Percentiles rank a stretch among this genome's conserved stretches.
Conservation (phyloP, 2,797 vertebrate genomes). For the Sebastes matsubarae region DNA sequence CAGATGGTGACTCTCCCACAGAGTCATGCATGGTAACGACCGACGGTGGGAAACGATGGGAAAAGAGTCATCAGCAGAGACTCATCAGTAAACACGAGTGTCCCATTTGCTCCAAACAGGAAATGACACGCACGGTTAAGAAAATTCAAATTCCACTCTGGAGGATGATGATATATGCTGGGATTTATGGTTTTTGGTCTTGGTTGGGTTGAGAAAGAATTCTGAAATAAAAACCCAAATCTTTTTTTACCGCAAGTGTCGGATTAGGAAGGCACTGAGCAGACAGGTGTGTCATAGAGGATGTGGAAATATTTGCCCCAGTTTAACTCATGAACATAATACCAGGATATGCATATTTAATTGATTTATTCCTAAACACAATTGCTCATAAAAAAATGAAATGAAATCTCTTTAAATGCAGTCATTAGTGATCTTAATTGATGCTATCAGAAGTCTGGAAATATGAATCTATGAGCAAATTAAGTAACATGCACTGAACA, state of each 20-base stretch:
- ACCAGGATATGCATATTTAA: background rate
- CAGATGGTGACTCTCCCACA: constrained; percentile 54
- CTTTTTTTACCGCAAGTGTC: background rate
- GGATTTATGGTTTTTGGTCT: background rate
- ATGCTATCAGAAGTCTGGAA: background rate
- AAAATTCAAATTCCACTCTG: background rate
- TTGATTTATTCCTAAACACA: background rate
- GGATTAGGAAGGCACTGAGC: background rate
- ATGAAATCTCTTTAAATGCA: background rate
- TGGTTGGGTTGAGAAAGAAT: background rate
- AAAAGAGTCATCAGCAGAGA: constrained; percentile 60
- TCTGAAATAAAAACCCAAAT: background rate
- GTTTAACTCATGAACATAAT: background rate
- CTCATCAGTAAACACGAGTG: constrained; percentile 61
- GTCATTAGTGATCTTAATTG: background rate
- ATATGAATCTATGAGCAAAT: background rate
- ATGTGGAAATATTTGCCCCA: background rate
- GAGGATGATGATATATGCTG: background rate
- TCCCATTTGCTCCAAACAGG: constrained; percentile 60
- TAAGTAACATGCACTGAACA: background rate
- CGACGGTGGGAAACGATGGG: constrained; percentile 38
- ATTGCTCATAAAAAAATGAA: background rate
- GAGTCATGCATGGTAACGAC: constrained; percentile 12
- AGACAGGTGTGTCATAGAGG: background rate
- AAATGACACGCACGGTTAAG: constrained; percentile 35